These are phyloP conservation scores for Tholera decimalis DNA, from an alignment of 2,888 invertebrate species.

Conservation along the genomic window DNA sequence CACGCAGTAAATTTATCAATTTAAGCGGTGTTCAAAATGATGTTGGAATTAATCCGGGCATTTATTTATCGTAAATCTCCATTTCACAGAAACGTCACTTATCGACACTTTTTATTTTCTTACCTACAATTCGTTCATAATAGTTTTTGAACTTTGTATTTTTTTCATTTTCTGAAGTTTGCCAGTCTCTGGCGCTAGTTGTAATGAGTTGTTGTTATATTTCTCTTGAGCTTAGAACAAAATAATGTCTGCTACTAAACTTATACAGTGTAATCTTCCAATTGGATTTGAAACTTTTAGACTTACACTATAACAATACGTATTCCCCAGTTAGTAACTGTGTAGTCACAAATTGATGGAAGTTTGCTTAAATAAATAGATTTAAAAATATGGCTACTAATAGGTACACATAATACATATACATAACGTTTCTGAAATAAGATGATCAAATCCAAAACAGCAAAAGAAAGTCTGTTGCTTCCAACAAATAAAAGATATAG, in stretches of 20 bases:
- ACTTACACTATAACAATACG: slow-evolving; percentile 8
- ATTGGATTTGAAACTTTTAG: slow-evolving; percentile 37
- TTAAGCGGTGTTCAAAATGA: slow-evolving; percentile 44
- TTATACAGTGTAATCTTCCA: slow-evolving; percentile 38
- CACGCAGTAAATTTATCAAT: slow-evolving; percentile 58
- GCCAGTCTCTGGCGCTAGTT: slow-evolving; percentile 26
- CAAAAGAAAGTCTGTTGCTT: slow-evolving; percentile 5
- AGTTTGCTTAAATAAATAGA: slow-evolving; percentile 12
- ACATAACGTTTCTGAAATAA: slow-evolving; percentile 29
- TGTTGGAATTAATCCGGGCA: slow-evolving; percentile 27
- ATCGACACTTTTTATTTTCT: slow-evolving; percentile 27
- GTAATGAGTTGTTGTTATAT: slow-evolving; percentile 54
- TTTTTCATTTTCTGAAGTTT: slow-evolving; percentile 41
- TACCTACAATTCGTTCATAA: slow-evolving; percentile 27
- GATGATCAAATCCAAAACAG: slow-evolving; percentile 16
- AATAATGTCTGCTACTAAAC: slow-evolving; percentile 34
- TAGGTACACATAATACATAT: too few relatives aligned
- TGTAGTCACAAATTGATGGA: neutral
- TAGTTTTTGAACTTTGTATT: slow-evolving; percentile 29
- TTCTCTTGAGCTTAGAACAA: slow-evolving; percentile 50
- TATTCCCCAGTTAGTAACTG: slow-evolving; percentile 12
- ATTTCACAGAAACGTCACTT: slow-evolving; percentile 39
- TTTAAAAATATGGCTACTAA: too few relatives aligned
- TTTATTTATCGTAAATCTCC: slow-evolving; percentile 44
- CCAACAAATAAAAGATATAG: slow-evolving; percentile 8